A percentile compares a stretch with the other conserved stretches of the same genome.
Conservation (phyloP, 2,888 invertebrate genomes). For the Toxonevra muliebris region DNA sequence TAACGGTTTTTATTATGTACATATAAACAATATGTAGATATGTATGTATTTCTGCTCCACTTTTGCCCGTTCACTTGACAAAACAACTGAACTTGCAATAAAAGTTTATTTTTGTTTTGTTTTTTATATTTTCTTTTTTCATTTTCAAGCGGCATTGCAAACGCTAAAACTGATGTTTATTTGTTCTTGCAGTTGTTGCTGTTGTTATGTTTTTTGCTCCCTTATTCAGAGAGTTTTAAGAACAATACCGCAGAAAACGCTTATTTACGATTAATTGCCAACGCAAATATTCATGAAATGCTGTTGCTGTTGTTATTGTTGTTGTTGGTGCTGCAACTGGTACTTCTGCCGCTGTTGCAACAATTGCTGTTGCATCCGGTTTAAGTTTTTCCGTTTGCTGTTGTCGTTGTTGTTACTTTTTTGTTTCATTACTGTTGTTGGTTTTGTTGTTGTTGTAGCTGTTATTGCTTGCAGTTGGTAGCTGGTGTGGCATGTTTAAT, state of each 20-base stretch:
- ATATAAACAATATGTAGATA: no score
- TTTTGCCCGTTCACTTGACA: constrained; percentile 18
- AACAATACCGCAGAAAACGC: constrained; percentile 45
- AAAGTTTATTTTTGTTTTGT: constrained; percentile 7
- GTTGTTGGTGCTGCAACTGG: constrained; percentile 27
- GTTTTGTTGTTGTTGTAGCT: constrained; percentile 15
- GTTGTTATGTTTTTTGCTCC: constrained; percentile 1
- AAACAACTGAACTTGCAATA: constrained; percentile 28
- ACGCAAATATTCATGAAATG: constrained; percentile 49
- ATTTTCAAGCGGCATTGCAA: constrained; percentile 3
- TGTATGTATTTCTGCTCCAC: no score
- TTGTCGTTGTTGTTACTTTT: constrained; percentile 25
- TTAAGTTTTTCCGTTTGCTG: constrained; percentile 28
- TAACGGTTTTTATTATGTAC: no score
- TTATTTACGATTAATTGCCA: constrained; percentile 61
- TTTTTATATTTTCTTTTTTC: not conserved
- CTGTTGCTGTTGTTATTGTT: constrained; percentile 37
- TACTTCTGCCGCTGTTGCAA: constrained; percentile 28
- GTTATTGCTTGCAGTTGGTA: not conserved
- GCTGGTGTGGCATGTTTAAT: constrained; percentile 31
- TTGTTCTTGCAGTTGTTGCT: constrained; percentile 10
- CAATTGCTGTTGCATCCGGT: constrained; percentile 26
- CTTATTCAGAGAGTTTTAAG: constrained; percentile 18
- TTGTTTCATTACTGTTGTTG: constrained; percentile 24
- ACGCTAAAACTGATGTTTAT: constrained; percentile 8